Base-by-base conservation (phyloP, 1,140 invertebrate genomes). In the Achroia grisella region DNA sequence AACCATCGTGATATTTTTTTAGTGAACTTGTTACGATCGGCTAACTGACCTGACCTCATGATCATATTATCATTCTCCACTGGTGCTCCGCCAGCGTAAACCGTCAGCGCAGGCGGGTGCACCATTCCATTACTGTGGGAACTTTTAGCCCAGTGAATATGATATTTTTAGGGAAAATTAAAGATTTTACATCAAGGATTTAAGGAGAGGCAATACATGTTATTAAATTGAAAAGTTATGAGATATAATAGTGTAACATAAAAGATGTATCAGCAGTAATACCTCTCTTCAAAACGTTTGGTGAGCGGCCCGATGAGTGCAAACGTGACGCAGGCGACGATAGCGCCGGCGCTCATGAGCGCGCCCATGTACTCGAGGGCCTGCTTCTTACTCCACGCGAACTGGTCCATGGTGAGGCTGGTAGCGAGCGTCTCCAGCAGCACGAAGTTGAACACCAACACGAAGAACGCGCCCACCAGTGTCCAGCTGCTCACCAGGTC, bases 381-480 rank as follows among this genome's bases (percentile, higher is more conserved):
- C 68, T 94, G 87, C 12, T 87, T 69, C 76, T 94, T 92, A 23
- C 89, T 90, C 95, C 95, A 97, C 4, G 90, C 94, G 85, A 96
- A 96, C 87, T 96, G 94, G 72, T 97, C 94, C 92, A 95, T 96
- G 4, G 93, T 93, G 28, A 97, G 81, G 1, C 94, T 90, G 9
- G 94, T 95, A 28, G 91, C 94, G 49, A 97, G 87, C 29, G 95
- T 96, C 88, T 97, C 96, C 61, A 96, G 87, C 39, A 97, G 88
- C 49, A 96, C 94, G 84, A 97, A 97, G 77, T 95, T 95, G 73
- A 96, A 95, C 15, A 95, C 91, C 39, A 96, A 88, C 45, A 95
- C 89, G 79, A 96, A 96, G 77, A 97, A 97, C 1, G 94, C 90
- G 28, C 90, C 83, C 56, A 97, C 92, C 44, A 95, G 86, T 9